Conservation (phyloP, 2,888 invertebrate genomes). For the Cantharis lateralis region DNA sequence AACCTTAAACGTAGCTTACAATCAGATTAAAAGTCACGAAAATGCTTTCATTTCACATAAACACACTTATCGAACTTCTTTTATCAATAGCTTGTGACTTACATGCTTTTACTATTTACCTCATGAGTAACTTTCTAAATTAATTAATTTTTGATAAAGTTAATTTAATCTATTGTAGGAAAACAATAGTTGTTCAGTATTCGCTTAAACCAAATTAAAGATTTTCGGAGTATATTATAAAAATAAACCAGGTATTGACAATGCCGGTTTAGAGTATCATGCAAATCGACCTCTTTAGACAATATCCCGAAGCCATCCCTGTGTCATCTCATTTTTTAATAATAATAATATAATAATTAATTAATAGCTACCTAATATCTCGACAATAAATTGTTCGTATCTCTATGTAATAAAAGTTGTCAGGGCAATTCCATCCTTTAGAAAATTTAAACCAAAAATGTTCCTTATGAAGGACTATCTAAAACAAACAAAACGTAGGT, state of each 20-base stretch:
- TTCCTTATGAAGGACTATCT: not conserved
- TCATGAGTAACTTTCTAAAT: not conserved
- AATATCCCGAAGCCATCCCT: too few species aligned
- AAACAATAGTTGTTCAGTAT: not conserved
- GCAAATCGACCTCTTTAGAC: too few species aligned
- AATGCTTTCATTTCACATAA: conserved; percentile 7
- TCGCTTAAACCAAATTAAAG: not conserved
- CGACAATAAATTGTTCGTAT: not conserved
- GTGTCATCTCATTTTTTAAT: not conserved
- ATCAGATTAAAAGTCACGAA: conserved; percentile 14
- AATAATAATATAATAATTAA: not conserved
- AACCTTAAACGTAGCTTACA: conserved; percentile 13
- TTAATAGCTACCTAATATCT: not conserved
- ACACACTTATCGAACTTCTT: conserved; percentile 15
- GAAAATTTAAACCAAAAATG: not conserved
- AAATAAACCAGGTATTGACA: too few species aligned
- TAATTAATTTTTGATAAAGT: not conserved
- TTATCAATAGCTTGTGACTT: conserved; percentile 3
- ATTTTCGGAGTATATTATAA: too few species aligned
- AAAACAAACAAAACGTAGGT: not conserved
- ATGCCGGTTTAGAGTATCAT: too few species aligned
- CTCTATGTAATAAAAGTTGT: not conserved
- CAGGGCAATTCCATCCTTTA: not conserved
- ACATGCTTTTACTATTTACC: not conserved
- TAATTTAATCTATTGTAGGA: not conserved